Base-by-base conservation (phyloP, 2,888 invertebrate genomes). In the Agrotis puta region DNA sequence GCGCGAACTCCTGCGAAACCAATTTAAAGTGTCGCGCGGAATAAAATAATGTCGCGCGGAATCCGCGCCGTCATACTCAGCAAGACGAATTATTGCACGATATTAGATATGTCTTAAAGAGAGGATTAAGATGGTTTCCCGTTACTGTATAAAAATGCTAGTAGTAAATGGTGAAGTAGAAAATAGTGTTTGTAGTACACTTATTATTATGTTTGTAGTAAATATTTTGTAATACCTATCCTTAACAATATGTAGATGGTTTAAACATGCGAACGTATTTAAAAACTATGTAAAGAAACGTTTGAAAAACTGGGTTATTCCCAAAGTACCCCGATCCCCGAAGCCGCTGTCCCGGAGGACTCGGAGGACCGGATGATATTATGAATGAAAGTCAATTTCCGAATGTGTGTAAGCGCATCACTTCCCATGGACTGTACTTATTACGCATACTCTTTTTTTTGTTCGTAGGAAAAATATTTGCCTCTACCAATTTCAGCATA, bases 41-140 rank as follows among this genome's bases (percentile, higher is more conserved):
- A 81, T 85, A 86, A 88, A 87, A 83, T 85, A 87, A 83, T 86
- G 80, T 77, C 72, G 74, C 66, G 64, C 57, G 68, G 82, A 86
- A 85, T 83, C 84, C 83, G 83, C 84, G 70, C 43, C 82, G 85
- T 89, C 89, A 89, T 85, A 85, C 79, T 76, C 66, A 63, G 83
- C 77, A 83, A 87, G 88, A 89, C 88, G 84, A 90, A 89, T 90
- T 85, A 87, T 85, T 81, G 65, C 27, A n/a, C 18, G 71, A 72
- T 82, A 77, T 88, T 74, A 81, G 70, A 79, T 73, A 69, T 33
- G 20, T 68, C 57, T 72, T 72, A 62, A 62, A 22, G 27, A 50
- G 65, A 47, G 51, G 65, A 48, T 66, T 71, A 66, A 50, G 43
- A 39, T 43, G 24, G 24, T 51, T 39, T 43, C 16, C 11, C 18